Evolutionary conservation across 2,113 vertebrate species (phyloP).

Genomic region (Podarcis cretensis): DNA sequence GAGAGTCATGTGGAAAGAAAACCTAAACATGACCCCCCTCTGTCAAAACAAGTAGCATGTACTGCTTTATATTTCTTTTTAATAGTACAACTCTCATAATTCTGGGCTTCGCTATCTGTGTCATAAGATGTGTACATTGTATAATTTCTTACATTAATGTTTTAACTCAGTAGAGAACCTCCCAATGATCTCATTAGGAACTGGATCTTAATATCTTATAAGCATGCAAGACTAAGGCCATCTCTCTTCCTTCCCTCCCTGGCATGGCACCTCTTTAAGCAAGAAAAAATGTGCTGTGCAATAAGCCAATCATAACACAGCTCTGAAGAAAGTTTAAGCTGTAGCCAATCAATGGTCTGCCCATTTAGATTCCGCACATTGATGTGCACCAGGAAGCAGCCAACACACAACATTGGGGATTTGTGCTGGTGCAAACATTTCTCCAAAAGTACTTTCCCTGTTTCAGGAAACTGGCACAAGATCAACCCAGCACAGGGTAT

Average conservation of each 20-base stretch:
- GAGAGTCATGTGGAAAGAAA: not conserved
- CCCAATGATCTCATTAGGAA: slow-evolving; percentile 31
- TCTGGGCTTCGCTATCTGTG: slow-evolving; percentile 39
- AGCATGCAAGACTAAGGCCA: not conserved
- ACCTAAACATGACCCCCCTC: not conserved
- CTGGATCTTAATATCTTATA: slow-evolving; percentile 44
- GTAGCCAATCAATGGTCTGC: not conserved
- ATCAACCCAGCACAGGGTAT: slow-evolving; percentile 6
- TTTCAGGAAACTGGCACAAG: slow-evolving; percentile 17
- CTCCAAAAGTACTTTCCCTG: slow-evolving; percentile 1
- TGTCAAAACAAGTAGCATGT: not conserved
- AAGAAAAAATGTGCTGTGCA: not conserved
- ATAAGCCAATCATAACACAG: not conserved
- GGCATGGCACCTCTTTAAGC: not conserved
- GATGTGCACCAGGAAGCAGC: slow-evolving; percentile 6
- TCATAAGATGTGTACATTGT: slow-evolving; percentile 44
- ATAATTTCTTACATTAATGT: slow-evolving; percentile 49
- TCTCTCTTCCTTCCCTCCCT: not conserved
- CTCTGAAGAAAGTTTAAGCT: not conserved
- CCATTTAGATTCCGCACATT: slow-evolving; percentile 1
- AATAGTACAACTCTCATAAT: slow-evolving; percentile 36
- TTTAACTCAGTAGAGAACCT: slow-evolving; percentile 43
- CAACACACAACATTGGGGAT: not conserved
- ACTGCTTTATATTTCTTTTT: slow-evolving; percentile 17
- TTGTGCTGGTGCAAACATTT: not conserved